Conservation (phyloP, 2,888 invertebrate genomes). For the Polymixis flavicincta region DNA sequence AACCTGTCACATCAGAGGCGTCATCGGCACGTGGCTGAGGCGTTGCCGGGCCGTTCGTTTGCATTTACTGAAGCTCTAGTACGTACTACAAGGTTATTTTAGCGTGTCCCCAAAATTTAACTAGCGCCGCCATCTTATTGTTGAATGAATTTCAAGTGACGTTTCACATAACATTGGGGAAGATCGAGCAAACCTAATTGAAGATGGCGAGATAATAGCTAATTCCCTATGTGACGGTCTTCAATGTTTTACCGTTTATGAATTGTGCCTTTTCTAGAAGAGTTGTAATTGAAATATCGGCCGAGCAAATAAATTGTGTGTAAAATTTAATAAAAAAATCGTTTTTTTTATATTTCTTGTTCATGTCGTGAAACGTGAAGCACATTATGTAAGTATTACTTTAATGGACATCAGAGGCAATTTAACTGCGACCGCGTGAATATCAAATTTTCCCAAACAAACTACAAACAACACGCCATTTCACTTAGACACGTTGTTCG, state of each 20-base stretch:
- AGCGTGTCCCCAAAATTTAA: not conserved
- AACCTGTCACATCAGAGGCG: not conserved
- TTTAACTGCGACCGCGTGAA: too few species aligned
- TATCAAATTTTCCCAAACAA: too few species aligned
- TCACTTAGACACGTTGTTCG: too few species aligned
- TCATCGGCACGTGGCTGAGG: not conserved
- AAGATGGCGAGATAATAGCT: too few species aligned
- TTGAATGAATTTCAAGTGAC: not conserved
- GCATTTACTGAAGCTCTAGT: not conserved
- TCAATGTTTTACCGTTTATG: too few species aligned
- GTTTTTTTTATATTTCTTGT: too few species aligned
- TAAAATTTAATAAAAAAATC: not conserved
- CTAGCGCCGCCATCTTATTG: not conserved
- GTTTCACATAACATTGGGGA: not conserved
- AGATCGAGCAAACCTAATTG: too few species aligned
- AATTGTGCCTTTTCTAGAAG: too few species aligned
- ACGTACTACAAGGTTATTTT: not conserved
- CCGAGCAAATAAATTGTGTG: not conserved
- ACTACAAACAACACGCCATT: too few species aligned
- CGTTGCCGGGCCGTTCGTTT: not conserved
- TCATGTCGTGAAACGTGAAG: not conserved
- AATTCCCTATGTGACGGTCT: too few species aligned
- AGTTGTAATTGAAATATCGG: too few species aligned
- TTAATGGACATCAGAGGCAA: too few species aligned
- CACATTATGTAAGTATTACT: not conserved